Percentiles rank a stretch among this genome's conserved stretches.
Evolutionary conservation across 1,140 invertebrate genomes (phyloP).

Genomic region (Orius insidiosus): DNA sequence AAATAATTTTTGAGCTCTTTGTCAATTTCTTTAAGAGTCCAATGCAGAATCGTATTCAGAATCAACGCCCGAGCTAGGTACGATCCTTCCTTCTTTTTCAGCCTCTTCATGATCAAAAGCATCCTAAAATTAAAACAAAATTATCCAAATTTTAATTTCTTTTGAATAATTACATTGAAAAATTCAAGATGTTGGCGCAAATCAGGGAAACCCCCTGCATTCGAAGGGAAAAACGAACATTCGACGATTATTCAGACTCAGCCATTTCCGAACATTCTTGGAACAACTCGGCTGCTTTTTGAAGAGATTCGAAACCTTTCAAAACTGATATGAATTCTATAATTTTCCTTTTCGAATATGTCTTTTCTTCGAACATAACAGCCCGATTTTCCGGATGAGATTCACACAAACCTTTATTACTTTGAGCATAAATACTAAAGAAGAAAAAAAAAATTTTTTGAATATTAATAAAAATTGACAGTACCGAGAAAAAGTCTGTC

Average conservation of each 20-base stretch:
- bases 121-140: conserved; percentile 33
- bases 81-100: conserved; percentile 66
- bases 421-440: conserved; percentile 78
- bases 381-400: conserved; percentile 85
- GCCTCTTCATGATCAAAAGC: conserved; percentile 83
- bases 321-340: conserved; percentile 63
- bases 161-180: conserved; percentile 57
- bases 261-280: conserved; percentile 29
- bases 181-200: conserved; percentile 53
- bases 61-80: conserved; percentile 68
- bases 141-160: too few relatives aligned
- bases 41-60: conserved; percentile 68
- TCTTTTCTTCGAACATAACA: conserved; percentile 77
- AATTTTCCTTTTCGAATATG: conserved; percentile 82
- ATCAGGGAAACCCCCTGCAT: conserved; percentile 55
- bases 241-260: conserved; percentile 30
- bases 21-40: conserved; percentile 39
- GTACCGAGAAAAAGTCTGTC: too few relatives aligned
- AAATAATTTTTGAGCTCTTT: conserved; percentile 48
- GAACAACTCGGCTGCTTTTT: conserved; percentile 44
- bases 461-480: too few relatives aligned
- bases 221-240: conserved; percentile 20
- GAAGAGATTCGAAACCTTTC: conserved; percentile 58
- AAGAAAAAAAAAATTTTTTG: too few relatives aligned
- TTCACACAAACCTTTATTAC: conserved; percentile 49